Conservation (phyloP, 1,140 invertebrate genomes). For the Trinorchestia longiramus region DNA sequence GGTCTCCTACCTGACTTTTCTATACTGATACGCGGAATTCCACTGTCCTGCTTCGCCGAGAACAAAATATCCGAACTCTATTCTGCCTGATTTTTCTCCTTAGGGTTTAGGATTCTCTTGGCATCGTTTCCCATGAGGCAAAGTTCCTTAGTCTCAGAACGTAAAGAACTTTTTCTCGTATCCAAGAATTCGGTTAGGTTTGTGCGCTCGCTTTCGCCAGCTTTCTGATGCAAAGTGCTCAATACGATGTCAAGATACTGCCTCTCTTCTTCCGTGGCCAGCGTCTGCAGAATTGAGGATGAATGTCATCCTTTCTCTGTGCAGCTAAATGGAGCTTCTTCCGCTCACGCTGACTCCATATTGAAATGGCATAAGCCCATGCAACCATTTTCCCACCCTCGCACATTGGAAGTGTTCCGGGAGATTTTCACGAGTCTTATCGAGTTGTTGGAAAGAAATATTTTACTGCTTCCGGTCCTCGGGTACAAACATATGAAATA, state of each 20-base stretch:
- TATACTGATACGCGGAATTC: background rate
- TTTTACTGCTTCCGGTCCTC: too few relatives aligned
- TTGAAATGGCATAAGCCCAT: background rate
- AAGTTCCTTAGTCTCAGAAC: background rate
- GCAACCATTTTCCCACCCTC: background rate
- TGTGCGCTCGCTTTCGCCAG: background rate
- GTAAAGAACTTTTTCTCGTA: background rate
- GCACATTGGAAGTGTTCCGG: background rate
- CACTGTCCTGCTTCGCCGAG: background rate
- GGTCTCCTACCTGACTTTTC: background rate
- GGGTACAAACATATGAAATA: too few relatives aligned
- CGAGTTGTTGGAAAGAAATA: too few relatives aligned
- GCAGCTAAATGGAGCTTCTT: background rate
- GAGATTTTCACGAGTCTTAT: background rate
- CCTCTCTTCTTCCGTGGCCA: background rate
- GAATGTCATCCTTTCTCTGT: background rate
- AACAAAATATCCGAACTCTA: background rate
- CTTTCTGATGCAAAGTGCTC: conserved; percentile 6
- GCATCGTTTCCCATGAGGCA: background rate
- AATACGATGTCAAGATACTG: background rate
- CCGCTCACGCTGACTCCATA: background rate
- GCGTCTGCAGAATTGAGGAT: background rate
- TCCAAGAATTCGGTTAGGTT: conserved; percentile 7
- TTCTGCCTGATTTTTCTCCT: background rate
- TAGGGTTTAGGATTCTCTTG: background rate